These are phyloP conservation scores for Bacillus rossius DNA, from an alignment of 1,140 invertebrate genomes.

Conservation along the genomic window DNA sequence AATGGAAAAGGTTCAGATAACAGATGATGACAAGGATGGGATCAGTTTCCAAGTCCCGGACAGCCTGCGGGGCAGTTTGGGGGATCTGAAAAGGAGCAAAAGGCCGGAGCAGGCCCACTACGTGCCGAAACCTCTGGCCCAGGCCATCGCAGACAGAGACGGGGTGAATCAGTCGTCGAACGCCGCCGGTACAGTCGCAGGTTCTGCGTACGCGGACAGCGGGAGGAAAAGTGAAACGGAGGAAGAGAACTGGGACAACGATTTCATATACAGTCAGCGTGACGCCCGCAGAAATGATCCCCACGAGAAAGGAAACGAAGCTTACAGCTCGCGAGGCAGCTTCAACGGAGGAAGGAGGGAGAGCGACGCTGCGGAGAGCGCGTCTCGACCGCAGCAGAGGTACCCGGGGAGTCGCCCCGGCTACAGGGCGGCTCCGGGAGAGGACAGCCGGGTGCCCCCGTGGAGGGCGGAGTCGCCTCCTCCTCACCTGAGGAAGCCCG, in stretches of 20 bases:
- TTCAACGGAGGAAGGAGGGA: too few species aligned
- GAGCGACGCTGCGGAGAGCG: too few species aligned
- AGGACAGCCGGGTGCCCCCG: not conserved
- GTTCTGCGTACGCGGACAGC: conserved; percentile 31
- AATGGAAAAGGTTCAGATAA: conserved; percentile 9
- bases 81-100: conserved; percentile 40
- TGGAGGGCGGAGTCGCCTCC: conserved; percentile 5
- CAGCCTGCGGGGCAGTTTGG: conserved; percentile 29
- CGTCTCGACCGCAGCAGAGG: too few species aligned
- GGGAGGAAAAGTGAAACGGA: conserved; percentile 31
- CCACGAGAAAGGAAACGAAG: too few species aligned
- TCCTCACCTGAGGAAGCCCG: conserved; percentile 3
- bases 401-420: too few species aligned
- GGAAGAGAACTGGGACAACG: too few species aligned
- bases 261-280: too few species aligned
- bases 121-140: conserved; percentile 44
- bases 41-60: conserved; percentile 37
- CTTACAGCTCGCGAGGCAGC: too few species aligned
- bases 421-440: not conserved
- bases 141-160: conserved; percentile 43
- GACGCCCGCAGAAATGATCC: too few species aligned
- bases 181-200: conserved; percentile 22
- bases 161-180: conserved; percentile 15
- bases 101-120: conserved; percentile 52
- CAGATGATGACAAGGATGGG: conserved; percentile 14